phyloP scores from a whole-genome alignment of 2,888 invertebrate genomes.

The Ernsta delagoae region DNA sequence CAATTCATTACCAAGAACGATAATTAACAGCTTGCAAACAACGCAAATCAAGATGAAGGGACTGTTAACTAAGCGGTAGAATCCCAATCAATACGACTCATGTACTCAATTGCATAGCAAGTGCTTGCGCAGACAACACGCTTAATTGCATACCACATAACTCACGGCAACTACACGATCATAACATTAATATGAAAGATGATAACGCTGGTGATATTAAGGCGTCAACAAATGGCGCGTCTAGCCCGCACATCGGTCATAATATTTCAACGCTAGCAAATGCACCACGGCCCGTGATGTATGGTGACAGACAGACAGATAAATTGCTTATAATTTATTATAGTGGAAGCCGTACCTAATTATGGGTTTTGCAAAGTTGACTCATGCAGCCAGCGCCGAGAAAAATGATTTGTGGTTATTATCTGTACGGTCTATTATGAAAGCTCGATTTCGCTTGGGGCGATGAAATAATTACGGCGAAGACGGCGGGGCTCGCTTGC shows the following conservation, averaged over 20 bases:
- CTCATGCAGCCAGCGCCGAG: conserved; percentile 46
- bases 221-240: conserved; percentile 60
- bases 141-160: conserved; percentile 37
- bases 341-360: conserved; percentile 75
- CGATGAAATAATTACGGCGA: conserved; percentile 34
- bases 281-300: conserved; percentile 71
- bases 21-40: too few species aligned
- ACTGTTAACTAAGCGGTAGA: neutral
- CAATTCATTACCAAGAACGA: too few species aligned
- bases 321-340: conserved; percentile 83
- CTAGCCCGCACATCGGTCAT: conserved; percentile 62
- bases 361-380: conserved; percentile 64
- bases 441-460: conserved; percentile 38
- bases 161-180: conserved; percentile 38
- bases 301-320: conserved; percentile 81
- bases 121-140: conserved; percentile 22
- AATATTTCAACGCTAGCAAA: conserved; percentile 76
- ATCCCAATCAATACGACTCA: neutral
- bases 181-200: conserved; percentile 43
- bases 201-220: conserved; percentile 42
- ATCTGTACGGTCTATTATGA: conserved; percentile 40
- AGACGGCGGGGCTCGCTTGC: conserved; percentile 11
- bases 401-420: conserved; percentile 50
- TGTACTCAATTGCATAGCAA: conserved; percentile 12
- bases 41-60: conserved; percentile 1